Percentiles rank a stretch among this genome's conserved stretches.
These are phyloP conservation scores for Virgularia gustaviana DNA, from an alignment of 92 coral and sea anemone species.

Conservation along the genomic window DNA sequence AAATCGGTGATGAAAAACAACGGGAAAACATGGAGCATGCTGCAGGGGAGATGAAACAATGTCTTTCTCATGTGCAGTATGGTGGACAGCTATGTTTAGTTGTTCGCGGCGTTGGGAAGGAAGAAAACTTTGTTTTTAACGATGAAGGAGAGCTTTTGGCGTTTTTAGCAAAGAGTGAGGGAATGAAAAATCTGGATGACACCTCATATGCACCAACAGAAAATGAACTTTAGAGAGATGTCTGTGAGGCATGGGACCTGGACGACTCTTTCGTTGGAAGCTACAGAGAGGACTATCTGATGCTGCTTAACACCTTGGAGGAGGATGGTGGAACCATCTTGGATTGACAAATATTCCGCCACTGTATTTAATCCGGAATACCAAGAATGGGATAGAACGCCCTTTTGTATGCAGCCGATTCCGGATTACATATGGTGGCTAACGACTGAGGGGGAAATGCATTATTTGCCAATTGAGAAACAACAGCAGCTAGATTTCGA, in stretches of 20 bases:
- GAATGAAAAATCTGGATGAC: constrained; percentile 16
- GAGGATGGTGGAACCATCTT: constrained; percentile 38
- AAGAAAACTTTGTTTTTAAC: constrained; percentile 36
- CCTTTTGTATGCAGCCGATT: too few species aligned
- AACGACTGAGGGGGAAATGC: too few species aligned
- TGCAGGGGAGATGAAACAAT: constrained; percentile 29
- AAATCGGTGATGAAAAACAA: constrained; percentile 43
- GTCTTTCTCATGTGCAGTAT: constrained; percentile 24
- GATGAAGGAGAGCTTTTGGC: constrained; percentile 44
- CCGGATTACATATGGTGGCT: too few species aligned
- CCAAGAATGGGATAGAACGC: too few species aligned
- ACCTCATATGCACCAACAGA: neutral
- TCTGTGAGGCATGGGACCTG: constrained; percentile 15
- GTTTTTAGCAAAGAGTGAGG: constrained; percentile 32
- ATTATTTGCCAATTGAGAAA: too few species aligned
- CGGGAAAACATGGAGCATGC: constrained; percentile 48
- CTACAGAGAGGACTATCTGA: constrained; percentile 47
- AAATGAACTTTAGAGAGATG: constrained; percentile 7
- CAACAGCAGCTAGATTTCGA: too few species aligned
- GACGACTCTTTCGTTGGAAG: constrained; percentile 16
- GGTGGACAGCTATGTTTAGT: constrained; percentile 38
- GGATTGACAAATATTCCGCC: constrained; percentile 44
- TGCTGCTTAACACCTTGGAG: constrained; percentile 26
- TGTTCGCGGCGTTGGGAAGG: constrained; percentile 23
- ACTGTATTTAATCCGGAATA: too few species aligned